Base-by-base conservation (phyloP, 2,797 vertebrate species). In the Chelon auratus region DNA sequence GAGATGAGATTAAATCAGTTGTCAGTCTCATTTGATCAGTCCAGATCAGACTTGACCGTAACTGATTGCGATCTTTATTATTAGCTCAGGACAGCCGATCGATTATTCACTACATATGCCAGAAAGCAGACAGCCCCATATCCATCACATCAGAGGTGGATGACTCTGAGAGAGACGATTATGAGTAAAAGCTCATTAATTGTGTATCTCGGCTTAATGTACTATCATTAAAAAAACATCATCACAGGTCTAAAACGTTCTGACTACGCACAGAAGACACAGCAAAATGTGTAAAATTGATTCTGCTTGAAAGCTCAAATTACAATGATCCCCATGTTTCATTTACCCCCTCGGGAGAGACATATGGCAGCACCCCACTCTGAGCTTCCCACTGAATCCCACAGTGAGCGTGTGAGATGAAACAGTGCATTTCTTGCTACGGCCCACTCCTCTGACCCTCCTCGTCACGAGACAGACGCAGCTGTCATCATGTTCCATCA, bases 401-500 rank as follows among this genome's bases (percentile, higher is more conserved):
- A 12, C 7, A 24, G 11, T 42, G 18, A 17, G 17, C 26, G 24
- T 36, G 45, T 59, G 30, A 14, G 40, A 75, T 55, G 9, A 85
- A 79, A 51, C 14, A 65, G 62, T 72, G 24, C n/a, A n/a, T 61
- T 66, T 36, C 26, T 58, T 2, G n/a, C 66, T 50, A 55, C 54
- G 18, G 50, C 33, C 40, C 42, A 11, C 75, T 56, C 39, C 24
- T 62, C 26, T 55, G 60, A 64, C 36, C 9, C 24, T 72, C 30
- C 37, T 20, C 13, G 18, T 60, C 47, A 62, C 9, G 22, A 72
- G 43, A 66, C 61, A 56, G 42, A 75, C 62, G 70, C 67, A 82
- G 47, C 52, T 75, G 60, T 78, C 72, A 69, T 78, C 71, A 12
- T 75, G 71, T 72, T 59, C 55, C 68, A 66, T 85, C 68, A 63